Percentiles rank a stretch among this genome's conserved stretches.
Conservation (phyloP, 2,797 vertebrate genomes). For the Dallia pectoralis region DNA sequence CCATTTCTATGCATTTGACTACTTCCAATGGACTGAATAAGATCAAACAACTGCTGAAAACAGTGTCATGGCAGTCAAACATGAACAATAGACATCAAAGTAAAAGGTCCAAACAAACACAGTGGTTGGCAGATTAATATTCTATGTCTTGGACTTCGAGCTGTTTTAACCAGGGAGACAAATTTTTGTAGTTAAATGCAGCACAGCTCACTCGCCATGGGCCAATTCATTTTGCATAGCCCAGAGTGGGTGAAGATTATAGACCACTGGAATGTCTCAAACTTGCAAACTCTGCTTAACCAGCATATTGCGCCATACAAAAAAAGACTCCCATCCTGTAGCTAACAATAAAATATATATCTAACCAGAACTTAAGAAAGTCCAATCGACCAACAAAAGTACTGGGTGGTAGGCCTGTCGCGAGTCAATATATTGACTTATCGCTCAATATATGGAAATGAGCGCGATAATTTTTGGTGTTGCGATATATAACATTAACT, state of each 20-base stretch:
- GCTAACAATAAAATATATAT: not conserved
- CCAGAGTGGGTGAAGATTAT: no score
- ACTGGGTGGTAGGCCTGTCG: not conserved
- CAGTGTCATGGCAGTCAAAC: not conserved
- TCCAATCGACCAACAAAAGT: not conserved
- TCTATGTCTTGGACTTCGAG: not conserved
- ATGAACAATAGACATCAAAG: constrained; percentile 7
- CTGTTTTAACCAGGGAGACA: not conserved
- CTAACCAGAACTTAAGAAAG: no score
- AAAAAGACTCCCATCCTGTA: not conserved
- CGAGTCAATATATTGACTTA: no score
- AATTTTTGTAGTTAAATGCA: not conserved
- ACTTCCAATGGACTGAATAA: no score
- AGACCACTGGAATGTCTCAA: not conserved
- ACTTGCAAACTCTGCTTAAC: not conserved
- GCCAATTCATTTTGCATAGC: no score
- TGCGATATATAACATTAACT: no score
- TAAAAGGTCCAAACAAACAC: not conserved
- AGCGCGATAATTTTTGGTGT: no score
- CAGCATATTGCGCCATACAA: no score
- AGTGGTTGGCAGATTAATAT: not conserved
- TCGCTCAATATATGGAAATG: no score
- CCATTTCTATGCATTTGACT: no score
- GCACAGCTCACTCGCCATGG: not conserved
- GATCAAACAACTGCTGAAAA: no score